Base-by-base conservation (phyloP, 2,888 invertebrate species). In the Erebia epiphron region DNA sequence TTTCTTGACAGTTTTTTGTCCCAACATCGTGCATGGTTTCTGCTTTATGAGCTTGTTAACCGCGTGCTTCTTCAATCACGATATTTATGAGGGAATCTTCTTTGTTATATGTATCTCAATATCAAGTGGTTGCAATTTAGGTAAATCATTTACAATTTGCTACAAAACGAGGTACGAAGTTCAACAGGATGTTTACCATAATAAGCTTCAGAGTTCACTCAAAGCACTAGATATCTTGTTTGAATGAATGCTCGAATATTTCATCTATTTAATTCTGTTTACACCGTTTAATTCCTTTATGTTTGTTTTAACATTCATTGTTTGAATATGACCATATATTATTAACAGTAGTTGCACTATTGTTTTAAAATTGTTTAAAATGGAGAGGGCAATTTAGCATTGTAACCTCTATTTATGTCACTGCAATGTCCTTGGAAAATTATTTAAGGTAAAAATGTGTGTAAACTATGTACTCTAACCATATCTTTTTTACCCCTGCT, bases 41-140 rank as follows among this genome's bases (percentile, higher is more conserved):
- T 52, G 52, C 41, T 54, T 41, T 64, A 54, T 3, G 7, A 21
- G 67, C 21, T 7, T 67, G 21, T 49, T 61, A 57, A 65, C 71
- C 71, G 71, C 71, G 68, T 71, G 71, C 63, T 61, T 57, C 35
- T 49, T 62, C 49, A 18, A 50, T 14, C 43, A 60, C 18, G 57
- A 43, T 65, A 52, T 58, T 43, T 52, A 10, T 13, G 16, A 18
- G 58, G 18, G 18, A 54, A 35, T 58, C 43, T 21, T 43, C 54
- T 52, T 60, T 69, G 58, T 65, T 41, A 16, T 58, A 14, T 64
- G 4, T 49, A 62, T 21, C 11, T 35, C 16, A 21, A 52, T 13
- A 56, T 18, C 14, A 35, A 11, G 21, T 56, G 18, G 56, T 65
- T 65, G 41, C 8, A 56, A 21, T 11, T 35, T 52, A 16, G 54